Evolutionary conservation across 2,113 vertebrate species (phyloP), one percentile per base, ranked within the genome.

Genomic region (Lagopus muta): DNA sequence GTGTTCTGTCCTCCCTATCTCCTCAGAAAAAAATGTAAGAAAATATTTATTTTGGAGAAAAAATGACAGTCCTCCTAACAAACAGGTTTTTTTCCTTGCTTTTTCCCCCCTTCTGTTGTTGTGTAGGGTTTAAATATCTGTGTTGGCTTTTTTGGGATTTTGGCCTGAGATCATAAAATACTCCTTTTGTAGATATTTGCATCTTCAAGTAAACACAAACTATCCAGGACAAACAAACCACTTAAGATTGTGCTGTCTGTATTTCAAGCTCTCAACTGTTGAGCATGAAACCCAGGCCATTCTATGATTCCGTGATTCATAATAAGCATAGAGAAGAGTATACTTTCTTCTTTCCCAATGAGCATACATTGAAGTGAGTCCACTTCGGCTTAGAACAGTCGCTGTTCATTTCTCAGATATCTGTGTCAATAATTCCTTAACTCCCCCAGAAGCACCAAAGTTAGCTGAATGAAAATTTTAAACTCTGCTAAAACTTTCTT

Each of bases 1-100:
- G 19, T 71, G 27, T 90, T 91, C 50, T 11, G 27, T 81, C 22
- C 64, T 57, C 54, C 8, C 12, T 58, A 50, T 58, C 13, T 61
- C 10, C 24, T 67, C 66, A 70, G 38, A 60, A 86, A 90, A 95
- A 67, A 25, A 25, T 21, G 7, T 18, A 89, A 89, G 50, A 50
- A 80, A 93, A 55, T 82, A 71, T 90, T 90, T 90, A 70, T 85
- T 78, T 64, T 92, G 88, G 73, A 88, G 32, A 85, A 87, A 93
- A 89, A 55, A 89, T 88, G 54, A 52, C 34, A 92, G 12, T 24
- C 5, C 3, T 11, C 81, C 24, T 47, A 24, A 22, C 13, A 52
- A 3, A 2, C 1, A 36, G 13, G 20, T 40, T 30, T 60, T 78
- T 45, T 40, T 40, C 24, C 43, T 13, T 10, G 7, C 6, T 25